Evolutionary conservation across 2,888 invertebrate species (phyloP).

Genomic region (Polyploca ridens): DNA sequence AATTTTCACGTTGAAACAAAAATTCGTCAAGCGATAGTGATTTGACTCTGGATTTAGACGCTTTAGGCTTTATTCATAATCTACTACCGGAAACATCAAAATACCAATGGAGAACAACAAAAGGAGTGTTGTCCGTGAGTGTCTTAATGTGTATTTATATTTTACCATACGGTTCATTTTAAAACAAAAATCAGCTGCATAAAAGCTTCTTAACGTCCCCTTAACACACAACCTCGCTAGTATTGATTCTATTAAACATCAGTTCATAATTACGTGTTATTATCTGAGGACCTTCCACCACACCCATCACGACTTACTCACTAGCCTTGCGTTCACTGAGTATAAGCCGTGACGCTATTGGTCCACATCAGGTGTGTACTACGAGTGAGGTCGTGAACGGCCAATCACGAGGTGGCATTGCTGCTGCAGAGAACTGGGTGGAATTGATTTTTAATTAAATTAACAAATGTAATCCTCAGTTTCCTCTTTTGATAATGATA

Average conservation of each 20-base stretch:
- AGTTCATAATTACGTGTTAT: not conserved
- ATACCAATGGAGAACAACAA: no score
- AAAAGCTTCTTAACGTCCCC: not conserved
- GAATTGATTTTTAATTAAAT: not conserved
- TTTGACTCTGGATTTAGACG: no score
- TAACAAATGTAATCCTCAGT: no score
- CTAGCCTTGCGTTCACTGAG: conserved; percentile 1
- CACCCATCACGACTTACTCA: not conserved
- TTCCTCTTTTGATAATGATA: no score
- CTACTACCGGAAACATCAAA: no score
- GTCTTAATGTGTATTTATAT: no score
- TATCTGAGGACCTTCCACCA: conserved; percentile 1
- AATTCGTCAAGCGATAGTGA: no score
- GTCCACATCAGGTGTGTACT: not conserved
- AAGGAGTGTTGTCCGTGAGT: no score
- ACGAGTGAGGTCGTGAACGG: not conserved
- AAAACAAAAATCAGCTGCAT: no score
- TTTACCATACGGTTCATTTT: no score
- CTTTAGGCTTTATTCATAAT: no score
- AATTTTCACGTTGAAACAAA: no score
- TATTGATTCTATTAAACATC: conserved; percentile 1
- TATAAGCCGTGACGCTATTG: not conserved
- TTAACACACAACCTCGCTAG: not conserved
- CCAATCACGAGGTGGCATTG: not conserved
- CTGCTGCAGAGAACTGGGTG: not conserved